Conservation (phyloP, 35 echinoderm and acorn worm genomes). For the Patiria miniata region DNA sequence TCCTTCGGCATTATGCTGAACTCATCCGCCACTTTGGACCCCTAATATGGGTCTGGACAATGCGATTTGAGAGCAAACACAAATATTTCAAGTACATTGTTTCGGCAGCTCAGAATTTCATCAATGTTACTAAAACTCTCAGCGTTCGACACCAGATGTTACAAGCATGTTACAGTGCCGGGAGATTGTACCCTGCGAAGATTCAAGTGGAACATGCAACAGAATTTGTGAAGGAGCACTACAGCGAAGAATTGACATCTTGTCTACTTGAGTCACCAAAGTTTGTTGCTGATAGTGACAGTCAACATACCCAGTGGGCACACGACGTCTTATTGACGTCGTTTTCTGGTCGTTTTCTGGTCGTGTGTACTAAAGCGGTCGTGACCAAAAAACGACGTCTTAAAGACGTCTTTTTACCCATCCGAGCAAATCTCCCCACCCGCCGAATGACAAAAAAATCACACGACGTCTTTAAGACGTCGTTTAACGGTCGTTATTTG, state of each 20-base stretch:
- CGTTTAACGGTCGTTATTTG: too few species aligned
- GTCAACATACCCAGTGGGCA: too few species aligned
- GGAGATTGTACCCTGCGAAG: conserved; percentile 35
- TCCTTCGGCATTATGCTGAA: conserved; percentile 58
- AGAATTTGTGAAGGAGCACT: background rate
- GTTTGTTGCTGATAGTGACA: background rate
- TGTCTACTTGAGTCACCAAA: background rate
- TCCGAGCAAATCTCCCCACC: too few species aligned
- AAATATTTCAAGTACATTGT: conserved; percentile 65
- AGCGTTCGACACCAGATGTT: conserved; percentile 60
- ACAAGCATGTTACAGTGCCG: conserved; percentile 44
- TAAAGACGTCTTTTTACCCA: too few species aligned
- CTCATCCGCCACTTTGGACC: conserved; percentile 68
- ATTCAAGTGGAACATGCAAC: conserved; percentile 37
- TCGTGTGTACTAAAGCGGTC: too few species aligned
- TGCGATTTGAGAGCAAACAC: conserved; percentile 85
- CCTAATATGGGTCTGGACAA: conserved; percentile 68
- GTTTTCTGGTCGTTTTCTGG: too few species aligned
- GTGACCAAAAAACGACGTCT: too few species aligned
- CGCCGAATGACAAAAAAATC: too few species aligned
- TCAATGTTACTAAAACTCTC: conserved; percentile 51
- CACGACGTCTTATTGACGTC: too few species aligned
- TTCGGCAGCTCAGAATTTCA: conserved; percentile 57
- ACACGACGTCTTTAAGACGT: too few species aligned
- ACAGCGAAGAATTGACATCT: background rate